Evolutionary conservation across 2,888 invertebrate genomes (phyloP), one percentile per base, ranked within the genome.

Genomic region (Teleiodes luculella): DNA sequence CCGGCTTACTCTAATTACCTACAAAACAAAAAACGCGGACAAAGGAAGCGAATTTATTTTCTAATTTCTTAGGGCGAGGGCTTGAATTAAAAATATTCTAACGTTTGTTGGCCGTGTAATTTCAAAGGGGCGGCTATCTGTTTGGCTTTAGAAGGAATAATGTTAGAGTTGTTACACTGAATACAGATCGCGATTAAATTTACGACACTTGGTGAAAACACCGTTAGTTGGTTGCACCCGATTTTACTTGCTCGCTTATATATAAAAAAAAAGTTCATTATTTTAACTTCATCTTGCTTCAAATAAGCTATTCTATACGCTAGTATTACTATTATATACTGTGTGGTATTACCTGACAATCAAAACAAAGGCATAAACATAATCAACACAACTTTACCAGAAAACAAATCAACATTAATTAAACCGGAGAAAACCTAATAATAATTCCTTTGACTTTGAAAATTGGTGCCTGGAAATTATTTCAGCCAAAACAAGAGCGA

Each of bases 1-100:
- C 69, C 63, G 67, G 80, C 81, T 79, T 74, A 78, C 76, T 79
- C 80, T 87, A 86, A 88, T 88, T 86, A 85, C 82, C 73, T 74
- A 76, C 73, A 78, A 81, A 86, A 84, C 79, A 83, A 85, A 83
- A 80, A 78, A 43, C 74, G 43, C 72, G 76, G 66, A 76, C 81
- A 80, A 81, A 80, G 70, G 72, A 68, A 68, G 68, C 61, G 71
- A 80, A 84, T 85, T 83, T 83, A 85, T 86, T 80, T 77, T 79
- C 73, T 80, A 81, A 85, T 84, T 83, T 81, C 80, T 80, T 76
- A 73, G 73, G 66, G 64, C 66, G 63, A 70, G 68, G 67, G 67
- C 66, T 72, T 65, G 74, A 76, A 81, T 80, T 81, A 79, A 83
- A 83, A 82, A 79, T 73, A 75, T 74, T 76, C 66, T 60, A 74